These are phyloP conservation scores for Neolamprologus cancellatus DNA, from an alignment of 2,113 vertebrate species.

Conservation along the genomic window DNA sequence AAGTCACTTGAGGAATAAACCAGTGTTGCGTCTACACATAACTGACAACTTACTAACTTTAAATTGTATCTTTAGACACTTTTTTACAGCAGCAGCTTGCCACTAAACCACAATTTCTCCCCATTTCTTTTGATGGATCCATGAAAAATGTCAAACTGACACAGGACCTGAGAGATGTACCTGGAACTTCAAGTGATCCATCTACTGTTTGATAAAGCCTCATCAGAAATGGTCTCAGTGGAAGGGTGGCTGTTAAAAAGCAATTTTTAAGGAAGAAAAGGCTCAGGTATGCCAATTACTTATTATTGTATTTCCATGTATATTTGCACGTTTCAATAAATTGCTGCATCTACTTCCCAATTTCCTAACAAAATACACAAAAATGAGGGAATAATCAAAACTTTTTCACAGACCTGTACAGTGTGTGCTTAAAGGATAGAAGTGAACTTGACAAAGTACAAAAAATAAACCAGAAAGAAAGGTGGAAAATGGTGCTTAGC, in stretches of 20 bases:
- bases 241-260: not conserved
- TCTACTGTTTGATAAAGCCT: not conserved
- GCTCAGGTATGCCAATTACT: not conserved
- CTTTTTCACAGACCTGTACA: not conserved
- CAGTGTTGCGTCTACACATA: not conserved
- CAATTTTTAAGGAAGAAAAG: not conserved
- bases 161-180: not conserved
- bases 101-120: not conserved
- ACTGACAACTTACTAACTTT: not conserved
- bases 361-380: not conserved
- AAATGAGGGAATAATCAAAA: not conserved
- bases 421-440: not conserved
- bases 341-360: not conserved
- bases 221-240: not conserved
- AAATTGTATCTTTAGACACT: not conserved
- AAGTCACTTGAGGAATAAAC: not conserved
- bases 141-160: not conserved
- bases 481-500: not conserved
- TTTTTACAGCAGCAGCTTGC: not conserved
- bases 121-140: not conserved
- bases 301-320: not conserved
- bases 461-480: not conserved
- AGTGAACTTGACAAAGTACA: not conserved
- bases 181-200: not conserved
- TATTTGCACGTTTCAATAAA: not conserved